These are phyloP conservation scores for Melinaea menophilus DNA, from an alignment of 2,888 invertebrate species.

Conservation along the genomic window DNA sequence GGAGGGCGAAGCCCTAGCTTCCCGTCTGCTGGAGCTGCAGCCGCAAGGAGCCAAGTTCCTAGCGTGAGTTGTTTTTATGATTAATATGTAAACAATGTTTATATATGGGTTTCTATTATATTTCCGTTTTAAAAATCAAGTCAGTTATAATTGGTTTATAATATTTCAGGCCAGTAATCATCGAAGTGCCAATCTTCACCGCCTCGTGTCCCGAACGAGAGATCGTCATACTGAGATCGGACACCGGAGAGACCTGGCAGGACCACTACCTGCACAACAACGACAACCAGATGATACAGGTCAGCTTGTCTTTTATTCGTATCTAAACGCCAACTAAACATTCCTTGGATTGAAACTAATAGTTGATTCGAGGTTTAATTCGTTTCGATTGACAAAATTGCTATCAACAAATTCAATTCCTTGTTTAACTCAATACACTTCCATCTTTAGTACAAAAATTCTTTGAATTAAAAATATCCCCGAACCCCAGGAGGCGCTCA, in stretches of 20 bases:
- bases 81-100: background rate
- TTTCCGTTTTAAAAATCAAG: background rate
- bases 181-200: constrained; percentile 99
- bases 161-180: constrained; percentile 87
- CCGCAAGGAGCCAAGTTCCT: constrained; percentile 97
- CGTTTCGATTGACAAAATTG: too few relatives aligned
- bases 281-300: constrained; percentile 79
- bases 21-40: constrained; percentile 95
- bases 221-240: constrained; percentile 96
- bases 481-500: constrained; percentile 85
- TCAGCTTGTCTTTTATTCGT: constrained; percentile 31
- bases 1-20: constrained; percentile 98
- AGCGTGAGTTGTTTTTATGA: constrained; percentile 81
- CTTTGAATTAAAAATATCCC: background rate
- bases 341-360: background rate
- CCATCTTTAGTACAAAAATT: too few relatives aligned
- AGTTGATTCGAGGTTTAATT: too few relatives aligned
- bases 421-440: too few relatives aligned
- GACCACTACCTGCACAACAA: constrained; percentile 87
- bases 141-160: background rate
- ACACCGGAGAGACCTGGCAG: constrained; percentile 99
- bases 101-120: background rate
- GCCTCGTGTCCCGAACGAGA: constrained; percentile 96
- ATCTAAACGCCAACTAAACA: background rate
- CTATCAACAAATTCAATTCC: too few relatives aligned